Evolutionary conservation across 2,797 vertebrate genomes (phyloP), one percentile per base, ranked within the genome.

Genomic region (Pangasius macronema): DNA sequence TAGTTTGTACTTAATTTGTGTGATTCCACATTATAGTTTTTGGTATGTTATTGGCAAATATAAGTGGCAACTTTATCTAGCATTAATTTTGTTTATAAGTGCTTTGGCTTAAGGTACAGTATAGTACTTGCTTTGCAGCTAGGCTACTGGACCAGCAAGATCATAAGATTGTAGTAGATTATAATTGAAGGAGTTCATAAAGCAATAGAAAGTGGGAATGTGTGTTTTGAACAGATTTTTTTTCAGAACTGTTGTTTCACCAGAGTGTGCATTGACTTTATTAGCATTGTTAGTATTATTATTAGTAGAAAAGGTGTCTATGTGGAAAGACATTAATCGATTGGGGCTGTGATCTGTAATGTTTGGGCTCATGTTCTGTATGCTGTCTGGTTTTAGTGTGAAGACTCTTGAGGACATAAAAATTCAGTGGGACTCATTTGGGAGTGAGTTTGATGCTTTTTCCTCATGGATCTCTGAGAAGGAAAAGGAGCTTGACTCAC

Each of bases 381-480:
- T 63, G 0, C 27, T 87, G 5, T 84, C 36, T 93, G 89, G n/a
- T 89, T 87, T 3, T 63, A 99, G 99, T 93, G 96, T 99, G 92
- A 96, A 96, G 93, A 96, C 95, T 92, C 96, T 99, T 93, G 97
- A 99, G 94, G 95, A 95, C 87, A 96, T 98, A 96, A 98, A 97
- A 95, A 92, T 83, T 90, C 97, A 97, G 89, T 99, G 99, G 99
- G 95, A 97, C 92, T 94, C 93, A 89, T 99, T 99, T 94, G 96
- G 95, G 92, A 93, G 86, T 91, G 96, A 94, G 90, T 98, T 97
- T 96, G 97, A 99, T 93, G 92, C 92, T 73, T 96, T 99, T 92
- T 98, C 97, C 87, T 30, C 91, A 83, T 99, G 98, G 99, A 98
- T 99, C 93, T 95, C 96, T 88, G 96, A 97, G 91, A 98, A 96